Evolutionary conservation across 2,888 invertebrate genomes (phyloP).

Genomic region (Mesorhabditis spiculigera): DNA sequence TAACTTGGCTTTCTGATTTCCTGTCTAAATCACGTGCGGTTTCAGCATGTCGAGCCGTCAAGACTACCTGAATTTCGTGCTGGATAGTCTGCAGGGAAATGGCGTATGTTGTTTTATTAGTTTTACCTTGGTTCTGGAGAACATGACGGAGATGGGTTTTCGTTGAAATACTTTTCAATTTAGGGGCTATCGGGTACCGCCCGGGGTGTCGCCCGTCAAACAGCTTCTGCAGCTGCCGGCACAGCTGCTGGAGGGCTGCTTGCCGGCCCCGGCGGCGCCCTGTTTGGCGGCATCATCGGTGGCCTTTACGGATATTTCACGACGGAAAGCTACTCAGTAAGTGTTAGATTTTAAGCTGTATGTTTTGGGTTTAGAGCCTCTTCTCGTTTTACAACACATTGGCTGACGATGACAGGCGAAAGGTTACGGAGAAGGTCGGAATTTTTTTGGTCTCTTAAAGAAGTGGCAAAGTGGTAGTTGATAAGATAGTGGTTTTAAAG

Average conservation of each 20-base stretch:
- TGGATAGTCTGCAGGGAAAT: neutral
- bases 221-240: neutral
- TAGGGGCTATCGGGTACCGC: neutral
- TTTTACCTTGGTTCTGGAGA: neutral
- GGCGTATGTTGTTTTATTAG: neutral
- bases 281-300: neutral
- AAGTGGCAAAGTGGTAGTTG: too few species aligned
- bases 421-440: neutral
- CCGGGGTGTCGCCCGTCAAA: neutral
- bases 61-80: neutral
- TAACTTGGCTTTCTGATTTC: too few species aligned
- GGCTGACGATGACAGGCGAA: neutral
- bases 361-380: neutral
- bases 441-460: neutral
- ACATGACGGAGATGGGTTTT: too few species aligned
- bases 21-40: too few species aligned
- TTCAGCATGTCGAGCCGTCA: neutral
- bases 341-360: neutral
- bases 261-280: neutral
- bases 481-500: too few species aligned
- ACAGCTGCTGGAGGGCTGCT: conserved; percentile 3
- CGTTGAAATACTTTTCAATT: neutral
- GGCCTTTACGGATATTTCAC: conserved; percentile 2
- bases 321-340: neutral
- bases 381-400: neutral